Base-by-base conservation (phyloP, 2,888 invertebrate genomes). In the Heterodera filipjevi region DNA sequence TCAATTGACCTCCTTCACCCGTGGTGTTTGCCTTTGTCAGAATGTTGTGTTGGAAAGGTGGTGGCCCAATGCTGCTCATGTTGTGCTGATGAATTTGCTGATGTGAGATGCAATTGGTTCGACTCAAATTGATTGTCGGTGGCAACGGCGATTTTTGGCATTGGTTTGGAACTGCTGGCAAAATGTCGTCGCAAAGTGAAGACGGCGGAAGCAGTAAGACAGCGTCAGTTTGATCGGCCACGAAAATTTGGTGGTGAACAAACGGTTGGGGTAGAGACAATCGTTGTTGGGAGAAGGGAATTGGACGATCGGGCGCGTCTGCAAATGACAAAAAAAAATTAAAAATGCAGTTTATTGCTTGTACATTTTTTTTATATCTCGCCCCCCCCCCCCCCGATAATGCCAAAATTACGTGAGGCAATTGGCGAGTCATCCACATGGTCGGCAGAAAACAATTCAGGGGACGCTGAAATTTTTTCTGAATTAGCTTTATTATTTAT, bases 121-220 rank as follows among this genome's bases (percentile, higher is more conserved):
- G 59, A 27, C 12, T 59, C 22, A 5, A 59, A 59, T 59, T n/a
- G n/a, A 6, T 59, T 19, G 16, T 53, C 27, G n/a, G 10, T 5
- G 59, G 59, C 59, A 59, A 10, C 22, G 59, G 59, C 59, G 59
- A 27, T 27, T 59, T 59, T 59, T 59, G 59, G 59, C 59, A 59
- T 3, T 59, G 59, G 22, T 59, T 59, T 59, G n/a, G 59, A 22
- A 27, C 27, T 59, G n/a, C 27, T 19, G 59, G 59, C 8, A 12
- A 59, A 59, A 22, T 59, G 59, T 59, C 27, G 59, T 10, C 27
- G 59, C 49, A 14, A 49, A 49, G 0, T 19, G 49, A 49, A 16
- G 49, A 49, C 39, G 39, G 12, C 8, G 53, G 22, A n/a, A 6
- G 19, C 27, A 27, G 59, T 10, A 27, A 59, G 2, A 59, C 59